Evolutionary conservation across 2,888 invertebrate species (phyloP).

Genomic region (Gastrophysa polygoni): DNA sequence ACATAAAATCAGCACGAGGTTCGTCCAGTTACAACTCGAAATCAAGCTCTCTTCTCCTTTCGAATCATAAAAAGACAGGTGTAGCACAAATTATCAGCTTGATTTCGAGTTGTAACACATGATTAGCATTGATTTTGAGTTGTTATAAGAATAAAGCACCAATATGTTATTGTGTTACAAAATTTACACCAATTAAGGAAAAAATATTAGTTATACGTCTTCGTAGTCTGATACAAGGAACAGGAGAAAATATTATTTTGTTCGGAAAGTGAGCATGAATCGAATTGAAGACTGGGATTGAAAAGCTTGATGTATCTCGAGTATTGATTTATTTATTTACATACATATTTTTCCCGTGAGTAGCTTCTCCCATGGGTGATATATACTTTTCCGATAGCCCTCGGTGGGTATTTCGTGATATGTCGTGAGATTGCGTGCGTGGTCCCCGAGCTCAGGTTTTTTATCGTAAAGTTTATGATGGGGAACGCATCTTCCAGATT

Average conservation of each 20-base stretch:
- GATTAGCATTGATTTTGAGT: too few species aligned
- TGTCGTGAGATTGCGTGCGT: not conserved
- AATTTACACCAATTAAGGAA: too few species aligned
- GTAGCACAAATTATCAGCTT: too few species aligned
- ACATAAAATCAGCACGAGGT: too few species aligned
- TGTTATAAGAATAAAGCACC: too few species aligned
- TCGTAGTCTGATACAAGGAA: too few species aligned
- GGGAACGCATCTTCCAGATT: not conserved
- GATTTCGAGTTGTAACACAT: too few species aligned
- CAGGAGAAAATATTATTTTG: not conserved
- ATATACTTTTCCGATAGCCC: constrained; percentile 8
- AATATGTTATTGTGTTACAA: too few species aligned
- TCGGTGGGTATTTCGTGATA: not conserved
- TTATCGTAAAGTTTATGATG: not conserved
- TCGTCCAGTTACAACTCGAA: too few species aligned
- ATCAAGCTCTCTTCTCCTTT: too few species aligned
- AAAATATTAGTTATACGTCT: too few species aligned
- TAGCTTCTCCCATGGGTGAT: constrained; percentile 35
- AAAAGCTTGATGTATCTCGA: constrained; percentile 11
- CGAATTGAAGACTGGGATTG: not conserved
- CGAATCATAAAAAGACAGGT: too few species aligned
- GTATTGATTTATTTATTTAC: constrained; percentile 38
- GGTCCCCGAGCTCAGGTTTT: not conserved
- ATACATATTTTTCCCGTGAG: constrained; percentile 39
- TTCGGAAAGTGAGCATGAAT: not conserved